Evolutionary conservation across 92 coral and sea anemone genomes (phyloP).

Genomic region (Palythoa heliodiscus): DNA sequence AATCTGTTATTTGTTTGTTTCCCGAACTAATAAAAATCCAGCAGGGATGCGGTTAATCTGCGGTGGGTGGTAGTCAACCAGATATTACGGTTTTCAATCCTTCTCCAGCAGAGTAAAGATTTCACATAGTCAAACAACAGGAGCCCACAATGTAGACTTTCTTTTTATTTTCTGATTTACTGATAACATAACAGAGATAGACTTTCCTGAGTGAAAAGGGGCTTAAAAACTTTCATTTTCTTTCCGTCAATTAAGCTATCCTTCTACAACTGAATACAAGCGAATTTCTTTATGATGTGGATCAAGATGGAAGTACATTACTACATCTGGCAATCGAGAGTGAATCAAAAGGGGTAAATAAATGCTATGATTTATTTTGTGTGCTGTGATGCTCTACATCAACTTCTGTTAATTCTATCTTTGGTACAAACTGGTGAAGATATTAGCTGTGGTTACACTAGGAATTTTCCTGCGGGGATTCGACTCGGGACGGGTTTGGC

Average conservation of each 20-base stretch:
- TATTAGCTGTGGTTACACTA: too few species aligned
- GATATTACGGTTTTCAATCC: too few species aligned
- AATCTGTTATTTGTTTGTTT: too few species aligned
- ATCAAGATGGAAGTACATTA: conserved; percentile 22
- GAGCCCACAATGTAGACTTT: too few species aligned
- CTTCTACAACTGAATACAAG: conserved; percentile 6
- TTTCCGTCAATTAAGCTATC: not conserved
- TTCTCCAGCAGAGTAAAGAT: too few species aligned
- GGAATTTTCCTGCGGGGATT: too few species aligned
- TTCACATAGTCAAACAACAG: too few species aligned
- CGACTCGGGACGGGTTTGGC: too few species aligned
- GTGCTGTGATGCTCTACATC: not conserved
- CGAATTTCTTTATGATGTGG: conserved; percentile 34
- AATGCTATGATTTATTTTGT: not conserved
- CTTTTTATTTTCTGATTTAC: too few species aligned
- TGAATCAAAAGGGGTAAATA: conserved; percentile 7
- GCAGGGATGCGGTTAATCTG: too few species aligned
- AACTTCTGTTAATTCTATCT: not conserved
- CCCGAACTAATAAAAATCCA: too few species aligned
- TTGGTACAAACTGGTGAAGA: not conserved
- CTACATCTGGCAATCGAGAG: conserved; percentile 29
- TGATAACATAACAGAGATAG: not conserved
- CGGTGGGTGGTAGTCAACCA: too few species aligned
- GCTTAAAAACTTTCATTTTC: not conserved
- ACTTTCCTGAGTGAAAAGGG: not conserved